Evolutionary conservation across 2,888 invertebrate species (phyloP).

Genomic region (Aricia artaxerxes): DNA sequence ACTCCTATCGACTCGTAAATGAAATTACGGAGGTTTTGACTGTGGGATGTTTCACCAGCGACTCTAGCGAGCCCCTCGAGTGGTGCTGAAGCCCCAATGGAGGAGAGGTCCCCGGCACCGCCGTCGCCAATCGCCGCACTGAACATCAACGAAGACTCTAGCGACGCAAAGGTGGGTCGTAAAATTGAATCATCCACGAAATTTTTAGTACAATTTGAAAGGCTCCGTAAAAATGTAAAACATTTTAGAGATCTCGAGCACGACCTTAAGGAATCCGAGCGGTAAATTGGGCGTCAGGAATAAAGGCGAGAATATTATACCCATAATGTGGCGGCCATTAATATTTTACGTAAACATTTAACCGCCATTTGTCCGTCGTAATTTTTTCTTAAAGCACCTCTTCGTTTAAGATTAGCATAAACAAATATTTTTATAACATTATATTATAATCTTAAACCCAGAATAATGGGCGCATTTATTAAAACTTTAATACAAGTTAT

Average conservation of each 20-base stretch:
- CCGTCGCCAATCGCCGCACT: conserved; percentile 62
- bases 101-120: conserved; percentile 53
- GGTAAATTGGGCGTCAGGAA: conserved; percentile 19
- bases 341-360: conserved; percentile 14
- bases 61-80: conserved; percentile 68
- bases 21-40: not conserved
- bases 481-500: not conserved
- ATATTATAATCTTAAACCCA: conserved; percentile 1
- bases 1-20: not conserved
- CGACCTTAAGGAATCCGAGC: conserved; percentile 7
- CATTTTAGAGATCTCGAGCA: not conserved
- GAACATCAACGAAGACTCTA: conserved; percentile 66
- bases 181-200: not conserved
- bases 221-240: not conserved
- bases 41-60: conserved; percentile 45
- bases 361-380: conserved; percentile 15
- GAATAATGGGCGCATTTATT: not conserved
- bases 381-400: conserved; percentile 6
- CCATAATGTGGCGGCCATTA: conserved; percentile 16
- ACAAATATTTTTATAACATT: not conserved
- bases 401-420: not conserved
- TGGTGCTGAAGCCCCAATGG: conserved; percentile 61
- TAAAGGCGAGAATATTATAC: conserved; percentile 16
- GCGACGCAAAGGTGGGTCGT: conserved; percentile 64
- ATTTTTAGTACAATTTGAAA: not conserved